A percentile compares a stretch with the other conserved stretches of the same genome.
Evolutionary conservation across 2,888 invertebrate species (phyloP).

Genomic region (Mylabris sibirica): DNA sequence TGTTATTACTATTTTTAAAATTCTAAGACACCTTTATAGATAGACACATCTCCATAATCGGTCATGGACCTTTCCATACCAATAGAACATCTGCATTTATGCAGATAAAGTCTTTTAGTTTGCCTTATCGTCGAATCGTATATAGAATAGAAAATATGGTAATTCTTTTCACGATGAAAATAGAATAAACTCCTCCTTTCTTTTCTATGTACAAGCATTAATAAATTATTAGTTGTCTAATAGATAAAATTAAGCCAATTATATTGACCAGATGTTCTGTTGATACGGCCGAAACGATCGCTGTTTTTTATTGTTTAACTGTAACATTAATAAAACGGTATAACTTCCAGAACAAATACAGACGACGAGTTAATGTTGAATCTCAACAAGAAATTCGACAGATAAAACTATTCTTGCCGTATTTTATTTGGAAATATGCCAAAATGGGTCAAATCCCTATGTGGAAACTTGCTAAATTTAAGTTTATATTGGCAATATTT

Average conservation of each 20-base stretch:
- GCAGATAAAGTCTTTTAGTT: slow-evolving; percentile 13
- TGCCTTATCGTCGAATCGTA: slow-evolving; percentile 26
- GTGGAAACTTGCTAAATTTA: slow-evolving; percentile 5
- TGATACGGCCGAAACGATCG: background rate
- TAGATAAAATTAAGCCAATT: background rate
- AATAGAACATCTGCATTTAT: slow-evolving; percentile 28
- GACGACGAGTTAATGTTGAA: background rate
- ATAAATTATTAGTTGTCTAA: background rate
- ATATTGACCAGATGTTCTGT: background rate
- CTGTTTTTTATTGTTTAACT: background rate
- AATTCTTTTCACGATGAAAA: background rate
- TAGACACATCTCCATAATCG: slow-evolving; percentile 35
- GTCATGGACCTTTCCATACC: slow-evolving; percentile 28
- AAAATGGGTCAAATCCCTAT: slow-evolving; percentile 1
- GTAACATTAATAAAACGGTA: slow-evolving; percentile 2
- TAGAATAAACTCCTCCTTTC: background rate
- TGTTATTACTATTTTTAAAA: background rate
- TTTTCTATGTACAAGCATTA: too few species aligned
- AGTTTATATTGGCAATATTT: too few species aligned
- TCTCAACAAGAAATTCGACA: background rate
- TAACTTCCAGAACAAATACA: background rate
- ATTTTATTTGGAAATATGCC: slow-evolving; percentile 3
- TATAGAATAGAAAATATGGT: slow-evolving; percentile 23
- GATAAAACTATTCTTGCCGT: background rate
- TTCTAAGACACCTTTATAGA: slow-evolving; percentile 23